Conservation (phyloP, 2,888 invertebrate genomes). For the Sipha maydis region DNA sequence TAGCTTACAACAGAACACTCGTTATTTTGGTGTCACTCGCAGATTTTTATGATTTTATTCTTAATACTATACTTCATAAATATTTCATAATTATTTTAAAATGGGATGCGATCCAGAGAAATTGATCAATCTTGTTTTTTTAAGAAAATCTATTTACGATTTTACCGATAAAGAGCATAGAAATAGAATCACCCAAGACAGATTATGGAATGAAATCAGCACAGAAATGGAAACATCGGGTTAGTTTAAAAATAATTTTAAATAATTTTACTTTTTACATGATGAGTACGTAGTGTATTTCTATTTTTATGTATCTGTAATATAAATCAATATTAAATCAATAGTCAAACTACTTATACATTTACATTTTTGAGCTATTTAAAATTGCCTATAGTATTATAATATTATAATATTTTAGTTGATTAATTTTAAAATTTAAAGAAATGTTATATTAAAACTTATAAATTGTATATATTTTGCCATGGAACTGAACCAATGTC, state of each 20-base stretch:
- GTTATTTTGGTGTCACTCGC: too few relatives aligned
- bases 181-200: slow-evolving; percentile 12
- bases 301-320: slow-evolving; percentile 24
- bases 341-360: slow-evolving; percentile 26
- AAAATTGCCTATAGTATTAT: slow-evolving; percentile 35
- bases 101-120: too few relatives aligned
- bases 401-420: slow-evolving; percentile 29
- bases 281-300: slow-evolving; percentile 21
- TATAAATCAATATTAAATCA: slow-evolving; percentile 30
- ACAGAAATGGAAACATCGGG: slow-evolving; percentile 18
- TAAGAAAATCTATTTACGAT: too few relatives aligned
- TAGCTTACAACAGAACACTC: too few relatives aligned
- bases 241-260: not conserved
- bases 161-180: too few relatives aligned
- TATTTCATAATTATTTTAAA: too few relatives aligned
- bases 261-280: slow-evolving; percentile 32
- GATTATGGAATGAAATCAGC: slow-evolving; percentile 21
- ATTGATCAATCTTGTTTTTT: too few relatives aligned
- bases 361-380: slow-evolving; percentile 35
- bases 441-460: slow-evolving; percentile 32
- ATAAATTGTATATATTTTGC: slow-evolving; percentile 38
- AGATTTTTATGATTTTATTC: too few relatives aligned
- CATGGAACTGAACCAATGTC: slow-evolving; percentile 22
- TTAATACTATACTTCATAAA: too few relatives aligned
- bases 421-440: slow-evolving; percentile 37